phyloP scores from a whole-genome alignment of 2,888 invertebrate species.

The Temnothorax ravouxi region DNA sequence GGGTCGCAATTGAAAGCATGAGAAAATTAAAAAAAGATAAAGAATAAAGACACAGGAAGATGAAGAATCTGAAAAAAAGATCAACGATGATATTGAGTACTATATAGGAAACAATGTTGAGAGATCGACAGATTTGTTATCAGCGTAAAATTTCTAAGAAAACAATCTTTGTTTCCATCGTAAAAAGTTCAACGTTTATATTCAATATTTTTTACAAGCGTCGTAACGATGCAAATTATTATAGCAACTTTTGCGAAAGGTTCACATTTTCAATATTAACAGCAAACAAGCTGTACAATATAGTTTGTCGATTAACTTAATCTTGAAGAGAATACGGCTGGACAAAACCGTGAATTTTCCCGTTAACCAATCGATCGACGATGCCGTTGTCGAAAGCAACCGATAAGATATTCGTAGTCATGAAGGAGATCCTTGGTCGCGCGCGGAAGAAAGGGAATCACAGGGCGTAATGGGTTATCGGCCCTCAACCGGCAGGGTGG shows the following conservation, averaged over 20 bases:
- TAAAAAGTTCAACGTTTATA: not conserved
- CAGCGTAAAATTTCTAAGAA: not conserved
- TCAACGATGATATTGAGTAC: not conserved
- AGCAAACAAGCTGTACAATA: not conserved
- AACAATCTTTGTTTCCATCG: not conserved
- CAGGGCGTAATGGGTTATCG: conserved; percentile 68
- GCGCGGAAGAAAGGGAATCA: conserved; percentile 48
- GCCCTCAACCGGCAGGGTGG: conserved; percentile 74
- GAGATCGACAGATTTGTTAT: not conserved
- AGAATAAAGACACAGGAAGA: not conserved
- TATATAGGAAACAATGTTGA: not conserved
- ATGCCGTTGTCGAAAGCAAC: conserved; percentile 28
- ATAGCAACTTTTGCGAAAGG: not conserved
- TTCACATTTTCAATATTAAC: conserved; percentile 13
- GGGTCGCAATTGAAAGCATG: not conserved
- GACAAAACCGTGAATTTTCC: conserved; percentile 25
- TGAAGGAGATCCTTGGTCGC: conserved; percentile 36
- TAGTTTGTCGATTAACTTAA: conserved; percentile 30
- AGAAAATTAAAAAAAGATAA: not conserved
- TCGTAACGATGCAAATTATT: not conserved
- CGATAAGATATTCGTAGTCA: conserved; percentile 33
- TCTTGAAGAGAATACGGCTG: conserved; percentile 8
- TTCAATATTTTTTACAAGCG: not conserved
- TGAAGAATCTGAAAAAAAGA: not conserved
- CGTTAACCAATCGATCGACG: conserved; percentile 31